phyloP scores from a whole-genome alignment of 2,113 vertebrate species.

The Dipodomys stephensi region DNA sequence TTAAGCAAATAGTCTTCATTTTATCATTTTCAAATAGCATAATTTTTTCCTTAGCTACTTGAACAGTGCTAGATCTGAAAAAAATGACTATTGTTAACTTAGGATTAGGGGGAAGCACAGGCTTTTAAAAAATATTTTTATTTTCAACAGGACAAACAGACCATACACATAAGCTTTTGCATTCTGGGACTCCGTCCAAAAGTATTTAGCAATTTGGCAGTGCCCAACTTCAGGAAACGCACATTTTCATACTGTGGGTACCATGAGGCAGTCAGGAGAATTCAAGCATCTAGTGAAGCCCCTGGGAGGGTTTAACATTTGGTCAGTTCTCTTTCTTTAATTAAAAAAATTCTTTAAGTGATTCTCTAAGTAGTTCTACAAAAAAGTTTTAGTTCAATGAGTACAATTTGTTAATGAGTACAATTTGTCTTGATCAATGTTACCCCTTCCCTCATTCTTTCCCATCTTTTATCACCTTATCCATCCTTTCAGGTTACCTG shows the following conservation, averaged over 20 bases:
- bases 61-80: conserved; percentile 16
- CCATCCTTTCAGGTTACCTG: too few relatives aligned
- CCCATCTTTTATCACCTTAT: too few relatives aligned
- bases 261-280: neutral
- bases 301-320: neutral
- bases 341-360: too few relatives aligned
- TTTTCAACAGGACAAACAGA: conserved; percentile 62
- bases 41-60: conserved; percentile 24
- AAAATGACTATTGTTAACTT: conserved; percentile 46
- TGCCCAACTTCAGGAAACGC: conserved; percentile 51
- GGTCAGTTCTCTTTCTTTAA: neutral
- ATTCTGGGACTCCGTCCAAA: conserved; percentile 75
- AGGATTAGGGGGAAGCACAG: conserved; percentile 46
- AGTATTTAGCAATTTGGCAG: conserved; percentile 65
- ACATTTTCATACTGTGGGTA: conserved; percentile 46
- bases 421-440: too few relatives aligned
- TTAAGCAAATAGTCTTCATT: neutral
- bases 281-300: neutral
- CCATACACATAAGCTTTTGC: conserved; percentile 26
- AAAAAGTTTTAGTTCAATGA: too few relatives aligned
- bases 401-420: too few relatives aligned
- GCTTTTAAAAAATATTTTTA: conserved; percentile 55
- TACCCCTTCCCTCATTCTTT: too few relatives aligned
- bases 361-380: too few relatives aligned
- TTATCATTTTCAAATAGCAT: conserved; percentile 25